phyloP scores from a whole-genome alignment of 53 echinoderm and acorn worm species.

The Astropecten irregularis region DNA sequence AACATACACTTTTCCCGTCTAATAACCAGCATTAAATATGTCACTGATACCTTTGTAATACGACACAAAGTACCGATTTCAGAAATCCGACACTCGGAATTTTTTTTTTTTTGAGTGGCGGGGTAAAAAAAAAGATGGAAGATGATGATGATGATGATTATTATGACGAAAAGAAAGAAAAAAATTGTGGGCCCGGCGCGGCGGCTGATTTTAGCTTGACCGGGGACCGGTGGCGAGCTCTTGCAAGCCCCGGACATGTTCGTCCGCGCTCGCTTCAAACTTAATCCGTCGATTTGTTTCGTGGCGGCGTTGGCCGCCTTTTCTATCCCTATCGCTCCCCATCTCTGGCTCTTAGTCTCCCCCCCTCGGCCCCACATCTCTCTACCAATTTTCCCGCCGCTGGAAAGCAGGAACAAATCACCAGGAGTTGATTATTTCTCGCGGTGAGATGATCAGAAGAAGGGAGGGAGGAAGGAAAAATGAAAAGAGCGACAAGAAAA shows the following conservation, averaged over 20 bases:
- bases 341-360: no score
- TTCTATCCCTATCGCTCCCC: no score
- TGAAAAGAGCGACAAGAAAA: background rate
- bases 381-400: background rate
- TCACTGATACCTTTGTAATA: conserved; percentile 38
- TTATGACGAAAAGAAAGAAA: no score
- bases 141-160: no score
- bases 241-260: no score
- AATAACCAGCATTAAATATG: conserved; percentile 58
- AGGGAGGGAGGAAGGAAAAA: background rate
- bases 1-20: conserved; percentile 19
- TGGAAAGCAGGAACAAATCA: conserved; percentile 32
- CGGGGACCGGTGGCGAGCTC: no score
- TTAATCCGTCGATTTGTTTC: conserved; percentile 16
- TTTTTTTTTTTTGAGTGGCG: background rate
- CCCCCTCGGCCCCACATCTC: background rate
- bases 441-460: no score
- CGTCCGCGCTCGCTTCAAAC: background rate
- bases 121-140: no score
- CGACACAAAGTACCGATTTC: conserved; percentile 48
- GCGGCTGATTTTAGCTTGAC: no score
- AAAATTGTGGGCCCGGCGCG: no score
- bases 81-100: conserved; percentile 43
- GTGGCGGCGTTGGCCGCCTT: conserved; percentile 14
- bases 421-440: conserved; percentile 52